Percentiles rank a stretch among this genome's conserved stretches.
phyloP scores from a whole-genome alignment of 1,140 invertebrate genomes.

The Lucilia sericata region DNA sequence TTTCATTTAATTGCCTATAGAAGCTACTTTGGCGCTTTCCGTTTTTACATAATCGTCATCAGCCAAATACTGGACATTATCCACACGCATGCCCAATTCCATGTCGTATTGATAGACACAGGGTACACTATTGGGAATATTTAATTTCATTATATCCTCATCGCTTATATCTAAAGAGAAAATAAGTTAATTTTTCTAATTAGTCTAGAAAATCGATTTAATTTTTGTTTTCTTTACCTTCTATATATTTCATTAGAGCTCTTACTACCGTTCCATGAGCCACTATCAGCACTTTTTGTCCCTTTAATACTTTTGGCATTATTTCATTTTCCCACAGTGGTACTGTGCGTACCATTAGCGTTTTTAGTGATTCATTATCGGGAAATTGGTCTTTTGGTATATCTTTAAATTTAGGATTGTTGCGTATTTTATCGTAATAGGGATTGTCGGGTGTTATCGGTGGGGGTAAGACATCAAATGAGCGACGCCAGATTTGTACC shows the following conservation, averaged over 20 bases:
- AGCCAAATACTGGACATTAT: conserved; percentile 74
- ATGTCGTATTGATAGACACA: conserved; percentile 77
- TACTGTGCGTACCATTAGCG: conserved; percentile 73
- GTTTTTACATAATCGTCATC: conserved; percentile 75
- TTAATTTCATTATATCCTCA: conserved; percentile 75
- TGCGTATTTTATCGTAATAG: conserved; percentile 71
- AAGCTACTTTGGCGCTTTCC: conserved; percentile 70
- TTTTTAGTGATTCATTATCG: conserved; percentile 76
- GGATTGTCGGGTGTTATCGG: conserved; percentile 71
- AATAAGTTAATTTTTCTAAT: neutral
- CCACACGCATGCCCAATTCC: conserved; percentile 71
- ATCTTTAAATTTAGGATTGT: conserved; percentile 69
- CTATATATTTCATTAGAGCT: conserved; percentile 79
- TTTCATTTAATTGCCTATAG: conserved; percentile 58
- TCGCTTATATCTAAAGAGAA: conserved; percentile 71
- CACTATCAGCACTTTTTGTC: conserved; percentile 74
- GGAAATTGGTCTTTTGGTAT: conserved; percentile 71
- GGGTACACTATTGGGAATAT: conserved; percentile 81
- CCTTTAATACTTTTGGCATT: conserved; percentile 73
- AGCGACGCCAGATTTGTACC: conserved; percentile 76
- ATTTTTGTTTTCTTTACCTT: conserved; percentile 63
- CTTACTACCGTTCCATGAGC: conserved; percentile 80
- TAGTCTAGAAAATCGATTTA: neutral
- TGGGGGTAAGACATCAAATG: conserved; percentile 77
- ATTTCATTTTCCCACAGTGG: conserved; percentile 78